Evolutionary conservation across 1,140 invertebrate species (phyloP), one percentile per base, ranked within the genome.

Genomic region (Papilio dardanus): DNA sequence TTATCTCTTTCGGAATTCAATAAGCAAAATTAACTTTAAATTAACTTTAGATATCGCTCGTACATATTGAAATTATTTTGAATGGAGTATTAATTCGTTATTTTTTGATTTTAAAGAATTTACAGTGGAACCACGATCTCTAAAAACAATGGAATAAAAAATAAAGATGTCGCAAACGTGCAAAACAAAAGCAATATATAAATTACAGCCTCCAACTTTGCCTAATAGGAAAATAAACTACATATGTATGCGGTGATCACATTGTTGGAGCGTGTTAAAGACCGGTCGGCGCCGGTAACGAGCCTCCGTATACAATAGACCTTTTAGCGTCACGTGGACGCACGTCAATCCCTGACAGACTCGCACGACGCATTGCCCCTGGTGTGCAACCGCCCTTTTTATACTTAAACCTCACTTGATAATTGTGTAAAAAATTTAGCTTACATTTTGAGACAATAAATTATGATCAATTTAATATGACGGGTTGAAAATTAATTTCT

Each of bases 231-330:
- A 81, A 81, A 83, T 80, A 80, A 86, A 83, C 78, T 86, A 81
- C 83, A 81, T 87, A 87, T 87, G 85, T 92, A 91, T 90, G 85
- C 83, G 90, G 87, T 89, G 86, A 92, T 92, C 89, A 84, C 83
- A 92, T 88, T 91, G 91, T 92, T 85, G 76, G 73, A 83, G 81
- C 87, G 91, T 92, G 91, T 92, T 92, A 91, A 92, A 90, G 89
- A 92, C 90, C 88, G 91, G 89, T 91, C 82, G 85, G 75, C 79
- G 80, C 80, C 82, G 83, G 89, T 93, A 92, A 93, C 91, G 90
- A 92, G 86, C 77, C 86, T 88, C 86, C 87, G 91, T 91, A 93
- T 93, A 93, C 91, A 93, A 93, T 93, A 92, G 91, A 92, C 91
- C 91, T 92, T 91, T 93, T 93, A 93, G 88, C 87, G 91, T 93